These are phyloP conservation scores for Stichopus horrens DNA, from an alignment of 53 echinoderm and acorn worm species.

Conservation along the genomic window DNA sequence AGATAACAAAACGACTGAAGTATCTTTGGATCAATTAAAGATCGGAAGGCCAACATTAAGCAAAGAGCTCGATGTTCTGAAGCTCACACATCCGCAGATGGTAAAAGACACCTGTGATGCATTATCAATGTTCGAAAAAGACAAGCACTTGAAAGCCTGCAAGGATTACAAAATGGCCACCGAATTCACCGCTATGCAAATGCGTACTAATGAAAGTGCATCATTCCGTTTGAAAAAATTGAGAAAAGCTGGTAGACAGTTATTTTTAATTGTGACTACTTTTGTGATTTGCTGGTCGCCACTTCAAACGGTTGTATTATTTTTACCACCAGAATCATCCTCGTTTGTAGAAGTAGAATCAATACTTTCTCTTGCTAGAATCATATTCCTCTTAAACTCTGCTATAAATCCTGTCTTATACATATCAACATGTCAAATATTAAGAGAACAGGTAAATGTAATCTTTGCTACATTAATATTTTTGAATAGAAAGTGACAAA, in stretches of 20 bases:
- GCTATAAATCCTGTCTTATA: conserved; percentile 6
- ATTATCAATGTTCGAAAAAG: no score
- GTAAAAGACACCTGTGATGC: no score
- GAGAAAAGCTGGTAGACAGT: conserved; percentile 3
- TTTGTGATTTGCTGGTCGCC: neutral
- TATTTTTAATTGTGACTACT: conserved; percentile 1
- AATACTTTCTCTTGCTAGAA: neutral
- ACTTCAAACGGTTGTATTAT: neutral
- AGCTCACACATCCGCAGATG: no score
- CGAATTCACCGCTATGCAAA: no score
- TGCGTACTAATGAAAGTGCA: neutral
- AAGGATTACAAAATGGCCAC: no score
- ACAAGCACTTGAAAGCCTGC: no score
- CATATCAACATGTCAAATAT: neutral
- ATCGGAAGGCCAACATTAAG: no score
- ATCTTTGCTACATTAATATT: no score
- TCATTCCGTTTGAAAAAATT: neutral
- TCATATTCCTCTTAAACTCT: neutral
- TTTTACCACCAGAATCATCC: neutral
- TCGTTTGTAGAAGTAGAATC: neutral
- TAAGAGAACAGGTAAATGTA: neutral
- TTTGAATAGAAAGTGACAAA: no score
- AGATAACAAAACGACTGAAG: no score
- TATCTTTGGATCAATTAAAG: no score
- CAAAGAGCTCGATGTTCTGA: no score